phyloP scores from a whole-genome alignment of 1,140 invertebrate genomes.

The Trinorchestia longiramus region DNA sequence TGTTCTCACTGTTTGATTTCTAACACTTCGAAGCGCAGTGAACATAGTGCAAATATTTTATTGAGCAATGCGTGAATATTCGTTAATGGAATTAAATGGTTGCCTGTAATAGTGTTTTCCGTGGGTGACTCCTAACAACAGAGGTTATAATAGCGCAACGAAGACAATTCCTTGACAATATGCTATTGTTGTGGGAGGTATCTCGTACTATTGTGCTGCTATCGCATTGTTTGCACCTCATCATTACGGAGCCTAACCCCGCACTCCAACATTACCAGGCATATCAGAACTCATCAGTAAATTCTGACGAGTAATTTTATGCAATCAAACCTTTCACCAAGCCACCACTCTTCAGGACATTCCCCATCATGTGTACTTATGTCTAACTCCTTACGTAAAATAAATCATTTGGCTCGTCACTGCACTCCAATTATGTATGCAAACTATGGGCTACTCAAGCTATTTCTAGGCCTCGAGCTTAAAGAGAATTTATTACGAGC shows the following conservation, averaged over 20 bases:
- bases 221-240: slow-evolving; percentile 1
- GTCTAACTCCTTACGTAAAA: not conserved
- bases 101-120: not conserved
- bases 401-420: not conserved
- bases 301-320: not conserved
- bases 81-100: not conserved
- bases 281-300: not conserved
- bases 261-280: not conserved
- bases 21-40: not conserved
- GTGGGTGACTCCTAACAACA: not conserved
- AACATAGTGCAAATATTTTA: not conserved
- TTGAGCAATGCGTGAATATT: not conserved
- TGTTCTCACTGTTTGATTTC: not conserved
- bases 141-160: not conserved
- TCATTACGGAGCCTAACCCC: not conserved
- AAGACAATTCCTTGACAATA: slow-evolving; percentile 2
- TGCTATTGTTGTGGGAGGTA: not conserved
- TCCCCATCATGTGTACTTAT: not conserved
- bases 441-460: not conserved
- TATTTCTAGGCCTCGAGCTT: not conserved
- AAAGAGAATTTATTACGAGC: not conserved
- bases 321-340: not conserved
- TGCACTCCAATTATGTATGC: not conserved
- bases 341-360: not conserved
- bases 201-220: not conserved